Conservation (phyloP, 2,113 vertebrate species). For the Notechis scutatus region DNA sequence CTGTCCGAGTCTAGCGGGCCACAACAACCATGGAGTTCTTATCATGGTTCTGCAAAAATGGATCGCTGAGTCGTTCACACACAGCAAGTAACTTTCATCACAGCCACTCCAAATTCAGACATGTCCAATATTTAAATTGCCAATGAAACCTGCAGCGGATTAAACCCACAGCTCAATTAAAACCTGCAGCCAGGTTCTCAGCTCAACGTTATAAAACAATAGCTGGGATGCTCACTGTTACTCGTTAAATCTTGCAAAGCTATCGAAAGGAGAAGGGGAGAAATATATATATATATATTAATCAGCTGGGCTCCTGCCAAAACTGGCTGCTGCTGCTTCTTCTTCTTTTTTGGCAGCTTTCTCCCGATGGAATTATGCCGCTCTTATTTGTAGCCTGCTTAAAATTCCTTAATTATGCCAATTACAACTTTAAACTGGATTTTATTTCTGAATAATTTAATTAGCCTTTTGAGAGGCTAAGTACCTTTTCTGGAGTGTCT, state of each 20-base stretch:
- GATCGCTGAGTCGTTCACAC: not conserved
- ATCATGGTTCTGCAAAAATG: not conserved
- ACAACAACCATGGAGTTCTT: no score
- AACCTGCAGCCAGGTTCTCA: not conserved
- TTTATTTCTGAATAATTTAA: constrained; percentile 25
- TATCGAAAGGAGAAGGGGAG: not conserved
- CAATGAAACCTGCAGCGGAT: not conserved
- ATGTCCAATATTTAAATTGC: not conserved
- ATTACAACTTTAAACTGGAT: constrained; percentile 17
- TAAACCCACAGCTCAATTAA: not conserved
- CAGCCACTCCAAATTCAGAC: not conserved
- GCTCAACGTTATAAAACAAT: not conserved
- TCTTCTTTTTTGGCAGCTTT: not conserved
- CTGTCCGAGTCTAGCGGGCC: no score
- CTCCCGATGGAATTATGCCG: not conserved
- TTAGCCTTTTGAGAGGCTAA: constrained; percentile 19
- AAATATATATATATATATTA: not conserved
- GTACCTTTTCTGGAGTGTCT: not conserved
- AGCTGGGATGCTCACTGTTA: not conserved
- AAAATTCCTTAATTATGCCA: constrained; percentile 15
- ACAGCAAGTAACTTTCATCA: not conserved
- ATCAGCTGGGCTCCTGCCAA: not conserved
- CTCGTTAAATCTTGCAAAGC: not conserved
- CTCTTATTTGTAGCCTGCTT: constrained; percentile 3
- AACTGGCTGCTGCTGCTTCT: not conserved